These are phyloP conservation scores for Cheirogaleus major DNA, from an alignment of 2,797 vertebrate genomes.

Conservation along the genomic window DNA sequence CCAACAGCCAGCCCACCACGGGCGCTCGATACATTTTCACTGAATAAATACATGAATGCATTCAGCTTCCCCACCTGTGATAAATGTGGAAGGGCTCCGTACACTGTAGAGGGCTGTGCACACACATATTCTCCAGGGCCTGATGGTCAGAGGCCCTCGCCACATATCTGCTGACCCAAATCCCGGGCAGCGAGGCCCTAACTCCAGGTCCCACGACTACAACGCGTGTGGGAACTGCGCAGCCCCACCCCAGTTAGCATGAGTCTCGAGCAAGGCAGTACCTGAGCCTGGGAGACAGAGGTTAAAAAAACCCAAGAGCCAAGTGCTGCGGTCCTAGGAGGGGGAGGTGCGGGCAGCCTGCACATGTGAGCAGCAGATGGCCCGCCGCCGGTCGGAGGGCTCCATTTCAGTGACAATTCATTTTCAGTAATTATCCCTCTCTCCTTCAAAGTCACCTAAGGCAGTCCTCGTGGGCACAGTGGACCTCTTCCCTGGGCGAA, in stretches of 20 bases:
- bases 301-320: conserved; percentile 38
- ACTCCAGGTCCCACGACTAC: background rate
- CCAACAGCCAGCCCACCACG: background rate
- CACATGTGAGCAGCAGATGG: conserved; percentile 90
- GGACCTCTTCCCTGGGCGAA: conserved; percentile 89
- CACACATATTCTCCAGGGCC: background rate
- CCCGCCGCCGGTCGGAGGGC: conserved; percentile 85
- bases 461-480: conserved; percentile 89
- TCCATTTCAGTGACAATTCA: conserved; percentile 93
- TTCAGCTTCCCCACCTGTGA: background rate
- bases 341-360: background rate
- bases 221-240: background rate
- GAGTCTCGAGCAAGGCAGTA: conserved; percentile 27
- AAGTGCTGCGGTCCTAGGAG: background rate
- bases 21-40: background rate
- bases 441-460: conserved; percentile 94
- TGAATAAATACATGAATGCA: background rate
- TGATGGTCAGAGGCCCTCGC: background rate
- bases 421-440: conserved; percentile 94
- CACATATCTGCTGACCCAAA: background rate
- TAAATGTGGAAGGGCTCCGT: background rate
- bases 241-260: background rate
- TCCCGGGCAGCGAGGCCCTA: background rate
- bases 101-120: background rate
- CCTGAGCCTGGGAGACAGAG: conserved; percentile 49